Conservation (phyloP, 1,140 invertebrate genomes). For the Himalopsyche phryganea region DNA sequence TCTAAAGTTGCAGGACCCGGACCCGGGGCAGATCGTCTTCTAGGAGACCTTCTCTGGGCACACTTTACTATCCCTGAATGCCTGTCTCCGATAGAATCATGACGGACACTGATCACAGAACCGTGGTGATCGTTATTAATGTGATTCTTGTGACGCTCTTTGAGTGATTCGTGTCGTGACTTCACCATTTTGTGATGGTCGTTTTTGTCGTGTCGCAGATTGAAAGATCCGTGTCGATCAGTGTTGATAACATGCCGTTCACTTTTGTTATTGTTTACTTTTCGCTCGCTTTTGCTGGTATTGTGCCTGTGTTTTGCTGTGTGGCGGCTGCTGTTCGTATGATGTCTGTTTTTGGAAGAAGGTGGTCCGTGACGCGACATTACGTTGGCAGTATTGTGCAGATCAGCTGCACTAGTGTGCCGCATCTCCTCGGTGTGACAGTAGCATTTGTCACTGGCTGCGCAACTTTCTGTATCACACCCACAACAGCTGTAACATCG, state of each 20-base stretch:
- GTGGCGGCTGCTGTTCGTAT: slow-evolving; percentile 19
- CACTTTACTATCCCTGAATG: slow-evolving; percentile 2
- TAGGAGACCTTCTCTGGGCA: slow-evolving; percentile 5
- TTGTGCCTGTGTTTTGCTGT: neutral
- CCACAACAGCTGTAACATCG: slow-evolving; percentile 56
- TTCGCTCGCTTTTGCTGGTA: neutral
- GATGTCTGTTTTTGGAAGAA: slow-evolving; percentile 28
- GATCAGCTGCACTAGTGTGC: slow-evolving; percentile 35
- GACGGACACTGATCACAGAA: neutral
- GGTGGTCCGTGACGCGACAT: slow-evolving; percentile 33
- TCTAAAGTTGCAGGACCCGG: slow-evolving; percentile 30
- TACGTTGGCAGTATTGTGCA: slow-evolving; percentile 32
- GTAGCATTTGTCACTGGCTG: slow-evolving; percentile 86
- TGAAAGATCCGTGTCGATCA: no score
- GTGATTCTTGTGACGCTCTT: slow-evolving; percentile 1
- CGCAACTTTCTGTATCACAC: slow-evolving; percentile 82
- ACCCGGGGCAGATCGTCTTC: slow-evolving; percentile 18
- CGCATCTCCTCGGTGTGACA: slow-evolving; percentile 53
- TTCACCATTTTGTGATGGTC: neutral
- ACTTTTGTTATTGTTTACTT: no score
- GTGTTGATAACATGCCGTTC: no score
- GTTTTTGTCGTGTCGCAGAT: neutral
- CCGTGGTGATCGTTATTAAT: neutral
- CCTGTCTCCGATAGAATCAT: neutral
- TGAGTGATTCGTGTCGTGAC: neutral